Evolutionary conservation across 1,140 invertebrate species (phyloP).

Genomic region (Pseudomyrmex concolor): DNA sequence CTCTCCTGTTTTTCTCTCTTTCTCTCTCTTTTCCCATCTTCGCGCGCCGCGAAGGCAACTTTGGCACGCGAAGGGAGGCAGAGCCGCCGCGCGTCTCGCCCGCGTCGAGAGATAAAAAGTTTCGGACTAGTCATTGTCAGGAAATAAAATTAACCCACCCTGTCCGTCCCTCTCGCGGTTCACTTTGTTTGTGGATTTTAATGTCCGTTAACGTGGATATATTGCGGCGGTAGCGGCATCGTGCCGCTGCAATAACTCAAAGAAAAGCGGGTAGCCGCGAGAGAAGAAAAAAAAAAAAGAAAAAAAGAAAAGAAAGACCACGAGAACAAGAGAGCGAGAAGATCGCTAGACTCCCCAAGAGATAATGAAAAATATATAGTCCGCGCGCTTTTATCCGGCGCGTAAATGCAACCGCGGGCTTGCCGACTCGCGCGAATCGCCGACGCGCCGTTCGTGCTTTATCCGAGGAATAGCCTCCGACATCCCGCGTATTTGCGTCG

Average conservation of each 20-base stretch:
- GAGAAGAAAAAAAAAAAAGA: not conserved
- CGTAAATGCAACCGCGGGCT: slow-evolving; percentile 42
- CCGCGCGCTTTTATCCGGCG: slow-evolving; percentile 47
- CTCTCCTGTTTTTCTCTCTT: too few relatives aligned
- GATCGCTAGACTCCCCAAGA: slow-evolving; percentile 25
- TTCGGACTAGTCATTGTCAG: slow-evolving; percentile 53
- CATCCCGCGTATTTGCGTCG: slow-evolving; percentile 41
- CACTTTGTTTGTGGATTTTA: slow-evolving; percentile 61
- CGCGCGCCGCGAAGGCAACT: slow-evolving; percentile 20
- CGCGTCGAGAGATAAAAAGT: slow-evolving; percentile 49
- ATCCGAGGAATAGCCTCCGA: slow-evolving; percentile 40
- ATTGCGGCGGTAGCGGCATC: slow-evolving; percentile 34
- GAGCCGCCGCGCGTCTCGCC: not conserved
- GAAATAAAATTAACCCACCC: slow-evolving; percentile 56
- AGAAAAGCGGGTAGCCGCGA: not conserved
- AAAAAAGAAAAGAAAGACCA: not conserved
- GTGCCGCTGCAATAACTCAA: slow-evolving; percentile 51
- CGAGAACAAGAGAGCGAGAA: slow-evolving; percentile 32
- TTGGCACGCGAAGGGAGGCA: slow-evolving; percentile 15
- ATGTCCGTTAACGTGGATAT: slow-evolving; percentile 61
- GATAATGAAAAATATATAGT: slow-evolving; percentile 62
- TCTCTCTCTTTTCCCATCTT: slow-evolving; percentile 12
- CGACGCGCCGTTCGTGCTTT: slow-evolving; percentile 52
- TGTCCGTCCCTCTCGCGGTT: slow-evolving; percentile 42
- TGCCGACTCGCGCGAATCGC: slow-evolving; percentile 44